Evolutionary conservation across 2,797 vertebrate species (phyloP), one percentile per base, ranked within the genome.

Genomic region (Phrynocephalus vlangalii): DNA sequence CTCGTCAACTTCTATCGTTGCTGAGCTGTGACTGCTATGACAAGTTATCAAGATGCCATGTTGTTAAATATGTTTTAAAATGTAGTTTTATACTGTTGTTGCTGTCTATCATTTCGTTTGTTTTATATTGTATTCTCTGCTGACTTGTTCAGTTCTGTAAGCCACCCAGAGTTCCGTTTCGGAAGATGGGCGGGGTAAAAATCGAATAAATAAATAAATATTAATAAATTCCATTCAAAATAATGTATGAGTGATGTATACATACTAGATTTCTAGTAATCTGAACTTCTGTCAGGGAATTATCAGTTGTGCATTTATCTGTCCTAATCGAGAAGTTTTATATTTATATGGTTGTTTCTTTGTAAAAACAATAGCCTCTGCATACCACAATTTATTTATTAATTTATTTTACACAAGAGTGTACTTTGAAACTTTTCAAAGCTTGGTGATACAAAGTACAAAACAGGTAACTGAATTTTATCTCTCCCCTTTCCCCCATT

Each of bases 161-260:
- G 33, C 33, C 33, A 33, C 33, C 33, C 33, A 33, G 33, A 33
- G 33, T 33, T 33, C 33, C 33, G 2, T 33, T 33, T 33, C 33
- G 33, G 33, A 33, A 33, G 33, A 33, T 33, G 33, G 33, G 1
- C 2, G 33, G 33, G 33, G 33, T 33, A 33, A 33, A 33, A 33
- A 33, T 33, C 2, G 33, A 33, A 33, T 33, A 33, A 33, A 33
- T 33, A 33, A 2, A 33, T 33, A 33, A 33, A 33, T 33, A 33
- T 1, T 33, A 33, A 33, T 33, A 33, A 33, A 85, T 92, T 91
- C 87, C 91, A 92, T 79, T 94, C 91, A 75, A 77, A 92, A n/a
- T 48, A 83, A 76, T 89, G 87, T 92, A 92, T 90, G 78, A 91
- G 33, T 0, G 0, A 90, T 92, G 79, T 38, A 38, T 75, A 44